Evolutionary conservation across 2,113 vertebrate genomes (phyloP).

Genomic region (Gallinago media): DNA sequence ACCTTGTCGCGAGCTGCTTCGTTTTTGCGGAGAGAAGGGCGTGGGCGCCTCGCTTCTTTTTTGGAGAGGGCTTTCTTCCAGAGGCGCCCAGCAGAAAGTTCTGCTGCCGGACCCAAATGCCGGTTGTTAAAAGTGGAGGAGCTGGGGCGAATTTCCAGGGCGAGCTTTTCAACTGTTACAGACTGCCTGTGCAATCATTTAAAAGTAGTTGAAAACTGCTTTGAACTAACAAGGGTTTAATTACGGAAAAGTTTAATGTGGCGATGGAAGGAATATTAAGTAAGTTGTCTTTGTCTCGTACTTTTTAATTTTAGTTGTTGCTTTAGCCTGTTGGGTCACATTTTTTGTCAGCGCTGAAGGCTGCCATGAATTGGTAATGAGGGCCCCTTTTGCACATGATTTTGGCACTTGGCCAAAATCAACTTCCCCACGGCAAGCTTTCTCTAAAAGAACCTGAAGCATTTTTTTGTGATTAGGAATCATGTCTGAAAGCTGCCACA

Average conservation of each 20-base stretch:
- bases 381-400: constrained; percentile 84
- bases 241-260: constrained; percentile 83
- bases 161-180: constrained; percentile 76
- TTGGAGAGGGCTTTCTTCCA: constrained; percentile 26
- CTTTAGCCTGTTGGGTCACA: constrained; percentile 88
- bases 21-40: neutral
- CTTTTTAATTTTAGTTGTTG: constrained; percentile 84
- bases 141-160: constrained; percentile 67
- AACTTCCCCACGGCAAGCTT: constrained; percentile 84
- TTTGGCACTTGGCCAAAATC: constrained; percentile 86
- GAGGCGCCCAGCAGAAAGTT: constrained; percentile 46
- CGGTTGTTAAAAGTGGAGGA: constrained; percentile 44
- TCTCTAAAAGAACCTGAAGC: constrained; percentile 85
- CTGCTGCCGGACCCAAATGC: constrained; percentile 58
- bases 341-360: constrained; percentile 85
- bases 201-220: constrained; percentile 76
- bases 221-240: constrained; percentile 82
- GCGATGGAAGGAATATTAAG: constrained; percentile 84
- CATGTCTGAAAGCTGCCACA: constrained; percentile 81
- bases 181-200: constrained; percentile 73
- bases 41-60: neutral
- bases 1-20: constrained; percentile 4
- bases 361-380: constrained; percentile 88
- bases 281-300: constrained; percentile 84
- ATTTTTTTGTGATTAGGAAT: constrained; percentile 78